A percentile compares a stretch with the other conserved stretches of the same genome.
These are phyloP conservation scores for Hyla sarda DNA, from an alignment of 2,113 vertebrate genomes.

Conservation along the genomic window DNA sequence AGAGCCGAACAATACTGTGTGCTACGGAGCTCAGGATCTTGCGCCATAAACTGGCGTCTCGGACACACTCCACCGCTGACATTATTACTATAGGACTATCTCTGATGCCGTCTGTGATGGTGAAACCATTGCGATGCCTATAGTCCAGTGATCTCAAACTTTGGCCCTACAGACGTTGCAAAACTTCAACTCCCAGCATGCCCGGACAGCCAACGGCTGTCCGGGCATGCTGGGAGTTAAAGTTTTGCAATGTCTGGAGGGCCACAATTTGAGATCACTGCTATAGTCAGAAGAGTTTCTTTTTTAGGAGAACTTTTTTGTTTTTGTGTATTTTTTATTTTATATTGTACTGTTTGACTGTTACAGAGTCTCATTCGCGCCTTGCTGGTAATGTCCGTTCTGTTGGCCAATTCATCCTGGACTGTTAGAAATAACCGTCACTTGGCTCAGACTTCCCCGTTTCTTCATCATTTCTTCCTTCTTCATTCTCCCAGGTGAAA, in stretches of 20 bases:
- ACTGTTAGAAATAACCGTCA: constrained; percentile 37
- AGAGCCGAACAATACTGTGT: constrained; percentile 29
- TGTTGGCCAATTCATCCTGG: constrained; percentile 28
- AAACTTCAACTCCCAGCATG: too few species aligned
- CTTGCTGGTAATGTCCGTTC: not conserved
- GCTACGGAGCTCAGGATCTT: not conserved
- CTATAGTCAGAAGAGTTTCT: too few species aligned
- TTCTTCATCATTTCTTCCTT: constrained; percentile 48
- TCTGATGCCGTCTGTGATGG: not conserved
- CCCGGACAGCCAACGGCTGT: too few species aligned
- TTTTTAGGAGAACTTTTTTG: not conserved
- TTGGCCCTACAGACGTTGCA: too few species aligned
- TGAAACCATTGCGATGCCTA: not conserved
- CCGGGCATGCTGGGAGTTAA: too few species aligned
- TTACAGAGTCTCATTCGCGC: not conserved
- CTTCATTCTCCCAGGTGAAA: constrained; percentile 14
- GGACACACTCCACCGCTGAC: not conserved
- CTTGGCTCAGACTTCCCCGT: constrained; percentile 36
- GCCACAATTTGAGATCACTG: too few species aligned
- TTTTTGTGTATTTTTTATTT: not conserved
- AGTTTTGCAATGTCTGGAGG: too few species aligned
- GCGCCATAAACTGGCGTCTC: constrained; percentile 14
- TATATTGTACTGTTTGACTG: not conserved
- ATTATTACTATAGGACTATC: not conserved
- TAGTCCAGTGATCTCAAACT: too few species aligned